phyloP scores from a whole-genome alignment of 2,797 vertebrate species.

The Diplodus sargus region DNA sequence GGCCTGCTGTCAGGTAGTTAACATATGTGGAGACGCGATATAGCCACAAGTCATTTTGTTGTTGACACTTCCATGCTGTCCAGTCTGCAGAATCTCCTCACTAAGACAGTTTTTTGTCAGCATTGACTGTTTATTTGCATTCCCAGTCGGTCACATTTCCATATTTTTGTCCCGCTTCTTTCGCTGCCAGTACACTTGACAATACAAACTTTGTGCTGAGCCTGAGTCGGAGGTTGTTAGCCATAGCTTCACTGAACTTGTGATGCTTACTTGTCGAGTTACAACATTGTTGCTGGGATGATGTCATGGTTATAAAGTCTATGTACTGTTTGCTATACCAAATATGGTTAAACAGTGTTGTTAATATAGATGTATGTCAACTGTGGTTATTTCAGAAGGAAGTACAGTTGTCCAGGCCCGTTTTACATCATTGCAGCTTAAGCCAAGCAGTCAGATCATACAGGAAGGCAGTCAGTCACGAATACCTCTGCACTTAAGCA shows the following conservation, averaged over 20 bases:
- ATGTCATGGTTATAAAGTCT: neutral
- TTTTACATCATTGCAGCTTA: slow-evolving; percentile 18
- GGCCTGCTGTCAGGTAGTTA: slow-evolving; percentile 46
- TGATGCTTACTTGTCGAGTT: neutral
- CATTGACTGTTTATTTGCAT: slow-evolving; percentile 74
- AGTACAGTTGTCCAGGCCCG: neutral
- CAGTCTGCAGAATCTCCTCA: slow-evolving; percentile 34
- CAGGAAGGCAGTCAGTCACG: slow-evolving; percentile 21
- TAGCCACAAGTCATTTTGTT: slow-evolving; percentile 55
- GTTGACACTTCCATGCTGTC: slow-evolving; percentile 59
- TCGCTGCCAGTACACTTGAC: slow-evolving; percentile 24
- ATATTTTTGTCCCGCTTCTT: slow-evolving; percentile 58
- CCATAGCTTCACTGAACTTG: neutral
- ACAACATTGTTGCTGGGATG: neutral
- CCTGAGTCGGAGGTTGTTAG: neutral
- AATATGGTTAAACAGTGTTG: neutral
- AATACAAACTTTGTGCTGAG: slow-evolving; percentile 49
- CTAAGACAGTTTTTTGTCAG: slow-evolving; percentile 27
- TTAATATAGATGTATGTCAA: neutral
- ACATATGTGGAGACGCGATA: slow-evolving; percentile 52
- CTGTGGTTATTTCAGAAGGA: slow-evolving; percentile 8
- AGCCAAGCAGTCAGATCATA: slow-evolving; percentile 2
- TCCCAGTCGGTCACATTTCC: slow-evolving; percentile 77
- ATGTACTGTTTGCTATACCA: neutral
- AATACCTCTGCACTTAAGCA: neutral